Base-by-base conservation (phyloP, 2,113 vertebrate species). In the Galemys pyrenaicus region DNA sequence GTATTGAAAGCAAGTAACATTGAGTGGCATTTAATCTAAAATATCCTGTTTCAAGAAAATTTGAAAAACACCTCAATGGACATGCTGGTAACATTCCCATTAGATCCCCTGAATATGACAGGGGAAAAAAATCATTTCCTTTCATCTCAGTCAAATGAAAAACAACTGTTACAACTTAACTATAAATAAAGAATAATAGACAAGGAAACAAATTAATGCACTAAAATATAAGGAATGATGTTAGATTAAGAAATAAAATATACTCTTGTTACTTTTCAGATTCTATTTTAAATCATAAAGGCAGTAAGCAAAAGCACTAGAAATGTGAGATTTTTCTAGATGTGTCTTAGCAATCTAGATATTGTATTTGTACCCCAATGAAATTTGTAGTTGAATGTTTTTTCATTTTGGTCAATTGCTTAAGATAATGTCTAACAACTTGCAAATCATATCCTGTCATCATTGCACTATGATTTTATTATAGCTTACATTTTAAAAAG, bases 231-330 rank as follows among this genome's bases (percentile, higher is more conserved):
- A 26, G 24, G 12, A 32, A 77, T 88, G 37, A 78, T 65, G 28
- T 2, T 82, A 30, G 30, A 85, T 92, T 95, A 37, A 77, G 64
- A 68, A 89, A 77, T 71, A 6, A 54, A 87, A 84, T 51, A 51
- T 5, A 51, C 15, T 49, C 46, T 49, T 51, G 49, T 51, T 51
- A 51, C 49, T 51, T 51, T 51, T 17, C 49, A 51, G 49, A 51
- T 51, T 65, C 35, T 49, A 80, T 58, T 74, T 94, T 46, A 93
- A 94, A 58, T 94, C 37, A 82, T 37, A 67, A 87, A 95, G 91
- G 26, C 10, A 91, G 39, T 22, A 91, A 89, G 73, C 65, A 82
- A 88, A 92, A 51, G 3, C 49, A 51, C 10, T 19, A 24, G 2
- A 24, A n/a, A 49, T 13, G 19, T 60, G 24, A 96, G 39, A 62